Percentiles rank a stretch among this genome's conserved stretches.
phyloP scores from a whole-genome alignment of 2,888 invertebrate genomes.

The Octodonta nipae region DNA sequence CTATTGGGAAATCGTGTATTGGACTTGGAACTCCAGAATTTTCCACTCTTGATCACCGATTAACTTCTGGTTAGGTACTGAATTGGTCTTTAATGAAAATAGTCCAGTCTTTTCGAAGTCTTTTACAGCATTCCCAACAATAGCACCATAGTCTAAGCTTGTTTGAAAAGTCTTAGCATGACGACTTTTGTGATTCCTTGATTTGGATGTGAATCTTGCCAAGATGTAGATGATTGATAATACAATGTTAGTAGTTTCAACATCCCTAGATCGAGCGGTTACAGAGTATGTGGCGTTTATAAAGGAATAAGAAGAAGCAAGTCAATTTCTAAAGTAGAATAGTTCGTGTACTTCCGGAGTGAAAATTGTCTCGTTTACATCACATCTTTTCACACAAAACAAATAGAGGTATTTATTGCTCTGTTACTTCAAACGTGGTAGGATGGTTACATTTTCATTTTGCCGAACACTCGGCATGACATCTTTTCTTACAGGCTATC shows the following conservation, averaged over 20 bases:
- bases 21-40: not conserved
- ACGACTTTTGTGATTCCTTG: constrained; percentile 6
- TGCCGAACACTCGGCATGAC: not conserved
- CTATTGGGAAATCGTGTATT: not conserved
- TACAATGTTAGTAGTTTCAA: not conserved
- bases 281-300: not conserved
- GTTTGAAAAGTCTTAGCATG: constrained; percentile 5
- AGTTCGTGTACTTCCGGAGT: not conserved
- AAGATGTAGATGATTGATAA: constrained; percentile 3
- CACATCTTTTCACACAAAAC: not conserved
- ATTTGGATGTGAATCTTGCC: constrained; percentile 6
- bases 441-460: not conserved
- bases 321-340: not conserved
- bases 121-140: constrained; percentile 6
- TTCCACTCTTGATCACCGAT: constrained; percentile 3
- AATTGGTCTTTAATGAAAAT: constrained; percentile 7
- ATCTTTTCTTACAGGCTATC: not conserved
- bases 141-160: constrained; percentile 6
- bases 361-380: not conserved
- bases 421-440: not conserved
- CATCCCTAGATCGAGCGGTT: constrained; percentile 15
- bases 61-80: constrained; percentile 2
- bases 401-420: not conserved
- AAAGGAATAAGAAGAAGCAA: not conserved
- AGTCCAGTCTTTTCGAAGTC: constrained; percentile 7